Conservation (phyloP, 92 coral and sea anemone species). For the Epizoanthus scotinus region DNA sequence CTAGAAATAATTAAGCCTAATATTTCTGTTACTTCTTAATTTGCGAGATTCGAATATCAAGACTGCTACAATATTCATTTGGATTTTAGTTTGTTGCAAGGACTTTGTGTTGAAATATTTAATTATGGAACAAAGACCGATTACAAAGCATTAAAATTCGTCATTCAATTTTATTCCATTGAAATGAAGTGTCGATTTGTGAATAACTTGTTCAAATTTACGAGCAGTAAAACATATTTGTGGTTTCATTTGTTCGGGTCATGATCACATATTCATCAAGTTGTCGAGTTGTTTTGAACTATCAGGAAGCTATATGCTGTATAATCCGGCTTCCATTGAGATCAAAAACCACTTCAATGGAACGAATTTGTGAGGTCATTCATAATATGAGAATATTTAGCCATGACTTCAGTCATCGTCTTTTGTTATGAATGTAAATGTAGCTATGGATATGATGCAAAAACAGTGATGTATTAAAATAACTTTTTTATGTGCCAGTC, state of each 20-base stretch:
- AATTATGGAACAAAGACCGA: too few species aligned
- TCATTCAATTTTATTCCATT: not conserved
- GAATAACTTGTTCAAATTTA: not conserved
- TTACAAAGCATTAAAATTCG: not conserved
- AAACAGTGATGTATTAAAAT: not conserved
- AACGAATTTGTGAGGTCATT: slow-evolving; percentile 11
- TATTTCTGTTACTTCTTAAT: not conserved
- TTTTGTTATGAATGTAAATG: not conserved
- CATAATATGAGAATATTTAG: slow-evolving; percentile 12
- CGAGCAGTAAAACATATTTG: not conserved
- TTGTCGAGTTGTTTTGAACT: not conserved
- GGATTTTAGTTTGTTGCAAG: slow-evolving; percentile 2
- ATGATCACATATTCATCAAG: not conserved
- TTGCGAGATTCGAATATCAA: not conserved
- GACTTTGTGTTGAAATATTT: not conserved
- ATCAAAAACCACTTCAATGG: slow-evolving; percentile 11
- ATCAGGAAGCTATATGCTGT: slow-evolving; percentile 1
- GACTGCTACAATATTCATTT: not conserved
- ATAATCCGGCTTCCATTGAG: slow-evolving; percentile 3
- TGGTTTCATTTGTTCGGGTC: not conserved
- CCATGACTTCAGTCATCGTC: slow-evolving; percentile 1
- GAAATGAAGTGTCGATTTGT: not conserved
- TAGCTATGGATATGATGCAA: slow-evolving; percentile 31
- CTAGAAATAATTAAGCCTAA: slow-evolving; percentile 26
- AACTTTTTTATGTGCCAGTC: not conserved